Base-by-base conservation (phyloP, 2,888 invertebrate species). In the Himalopsyche kuldschensis region DNA sequence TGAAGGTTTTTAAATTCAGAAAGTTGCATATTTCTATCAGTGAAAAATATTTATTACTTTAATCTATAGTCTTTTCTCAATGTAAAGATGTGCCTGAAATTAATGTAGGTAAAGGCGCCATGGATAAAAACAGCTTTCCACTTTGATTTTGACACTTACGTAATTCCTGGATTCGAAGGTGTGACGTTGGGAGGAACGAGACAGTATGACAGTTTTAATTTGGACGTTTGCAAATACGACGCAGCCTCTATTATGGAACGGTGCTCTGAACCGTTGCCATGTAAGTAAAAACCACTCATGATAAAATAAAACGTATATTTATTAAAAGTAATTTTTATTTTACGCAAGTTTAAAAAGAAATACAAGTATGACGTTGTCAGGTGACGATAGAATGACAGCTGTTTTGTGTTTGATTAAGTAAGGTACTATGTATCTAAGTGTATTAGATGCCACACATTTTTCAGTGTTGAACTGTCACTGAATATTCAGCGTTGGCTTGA, bases 41-140 rank as follows among this genome's bases (percentile, higher is more conserved):
- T 69, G 30, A 69, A 69, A 69, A 27, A 69, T 30, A 20, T 69
- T 20, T 3, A 41, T 15, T 15, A 15, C 41, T 15, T 41, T 3
- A 41, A 41, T 15, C 15, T 41, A 41, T 41, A 1, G 11, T 15
- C 3, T 41, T 15, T 11, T 41, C 41, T 78, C 41, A 41, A 41
- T 41, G 4, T 15, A 15, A 41, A 1, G 41, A 35, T 35, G n/a
- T 41, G 75, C 32, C 30, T 69, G 6, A 84, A 41, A 41, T 55
- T 55, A 20, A 20, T 87, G 75, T 85, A 95, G 94, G 94, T 95
- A 0, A 93, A 93, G 82, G 98, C 97, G 0, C 97, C 97, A 0
- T 98, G 97, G 97, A 91, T 98, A 76, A 97, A 97, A 90, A 95
- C 94, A 10, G 97, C 97, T 81, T 96, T 96, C 88, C 98, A 97